Conservation (phyloP, 2,888 invertebrate genomes). For the Andrena dorsata region DNA sequence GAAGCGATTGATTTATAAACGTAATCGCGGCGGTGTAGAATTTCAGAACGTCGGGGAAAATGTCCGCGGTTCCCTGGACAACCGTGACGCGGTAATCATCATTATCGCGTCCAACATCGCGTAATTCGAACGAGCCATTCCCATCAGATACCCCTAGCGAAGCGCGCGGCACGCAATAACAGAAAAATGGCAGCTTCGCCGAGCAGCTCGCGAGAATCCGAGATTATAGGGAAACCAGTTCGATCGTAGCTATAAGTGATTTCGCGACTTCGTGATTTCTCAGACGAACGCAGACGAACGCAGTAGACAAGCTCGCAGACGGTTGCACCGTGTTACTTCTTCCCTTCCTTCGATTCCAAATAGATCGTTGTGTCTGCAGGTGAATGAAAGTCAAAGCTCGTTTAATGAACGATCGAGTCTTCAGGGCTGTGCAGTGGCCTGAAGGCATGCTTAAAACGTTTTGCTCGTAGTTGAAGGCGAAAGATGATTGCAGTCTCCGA, state of each 20-base stretch:
- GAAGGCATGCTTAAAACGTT: neutral
- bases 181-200: constrained; percentile 2
- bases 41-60: constrained; percentile 32
- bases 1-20: constrained; percentile 49
- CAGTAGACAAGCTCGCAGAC: constrained; percentile 3
- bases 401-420: neutral
- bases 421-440: neutral
- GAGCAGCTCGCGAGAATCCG: neutral
- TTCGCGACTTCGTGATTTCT: constrained; percentile 9
- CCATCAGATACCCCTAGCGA: constrained; percentile 27
- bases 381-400: neutral
- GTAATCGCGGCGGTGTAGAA: constrained; percentile 27
- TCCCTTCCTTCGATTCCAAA: neutral
- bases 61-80: constrained; percentile 4
- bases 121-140: constrained; percentile 42
- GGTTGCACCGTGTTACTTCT: neutral
- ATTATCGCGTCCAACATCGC: constrained; percentile 48
- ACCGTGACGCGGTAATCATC: constrained; percentile 46
- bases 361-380: neutral
- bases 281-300: neutral
- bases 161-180: neutral
- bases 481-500: neutral
- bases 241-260: constrained; percentile 37
- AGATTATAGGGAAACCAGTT: constrained; percentile 36
- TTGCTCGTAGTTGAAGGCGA: neutral